These are phyloP conservation scores for Chelon labrosus DNA, from an alignment of 2,797 vertebrate species.

Conservation along the genomic window DNA sequence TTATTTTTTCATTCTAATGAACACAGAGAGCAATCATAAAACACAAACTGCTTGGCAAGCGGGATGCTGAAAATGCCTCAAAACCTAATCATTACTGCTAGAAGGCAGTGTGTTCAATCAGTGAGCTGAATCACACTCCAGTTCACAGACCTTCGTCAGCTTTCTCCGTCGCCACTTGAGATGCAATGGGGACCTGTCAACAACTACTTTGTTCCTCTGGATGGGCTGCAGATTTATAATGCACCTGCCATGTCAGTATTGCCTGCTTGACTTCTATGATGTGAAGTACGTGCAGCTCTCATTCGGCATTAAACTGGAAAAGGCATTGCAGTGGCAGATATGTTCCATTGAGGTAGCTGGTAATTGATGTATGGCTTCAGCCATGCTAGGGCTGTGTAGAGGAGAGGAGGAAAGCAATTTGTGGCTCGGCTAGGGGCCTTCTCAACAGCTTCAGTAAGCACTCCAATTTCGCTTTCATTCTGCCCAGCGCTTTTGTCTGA, in stretches of 20 bases:
- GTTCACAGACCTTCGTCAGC: constrained; percentile 43
- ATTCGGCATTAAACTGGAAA: constrained; percentile 69
- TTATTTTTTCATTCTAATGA: constrained; percentile 56
- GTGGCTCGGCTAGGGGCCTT: constrained; percentile 71
- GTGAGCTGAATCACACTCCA: constrained; percentile 36
- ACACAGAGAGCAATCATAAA: constrained; percentile 57
- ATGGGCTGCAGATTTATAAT: constrained; percentile 67
- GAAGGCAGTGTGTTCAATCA: constrained; percentile 47
- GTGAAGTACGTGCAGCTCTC: constrained; percentile 41
- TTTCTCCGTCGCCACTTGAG: constrained; percentile 40
- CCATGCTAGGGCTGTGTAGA: constrained; percentile 67
- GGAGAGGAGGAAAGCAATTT: constrained; percentile 76
- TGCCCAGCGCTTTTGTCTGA: constrained; percentile 71
- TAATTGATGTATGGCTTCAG: constrained; percentile 76
- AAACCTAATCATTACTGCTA: constrained; percentile 48
- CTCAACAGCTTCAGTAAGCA: constrained; percentile 65
- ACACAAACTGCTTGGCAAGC: constrained; percentile 52
- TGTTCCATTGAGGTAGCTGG: constrained; percentile 60
- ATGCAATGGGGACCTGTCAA: constrained; percentile 56
- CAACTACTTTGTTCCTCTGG: constrained; percentile 63
- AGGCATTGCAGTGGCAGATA: constrained; percentile 67
- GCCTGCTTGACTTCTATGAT: constrained; percentile 56
- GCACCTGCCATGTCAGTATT: constrained; percentile 50
- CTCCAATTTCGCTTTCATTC: constrained; percentile 74
- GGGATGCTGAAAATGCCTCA: constrained; percentile 48